Conservation (phyloP, 53 echinoderm and acorn worm genomes). For the Henricia sp. region DNA sequence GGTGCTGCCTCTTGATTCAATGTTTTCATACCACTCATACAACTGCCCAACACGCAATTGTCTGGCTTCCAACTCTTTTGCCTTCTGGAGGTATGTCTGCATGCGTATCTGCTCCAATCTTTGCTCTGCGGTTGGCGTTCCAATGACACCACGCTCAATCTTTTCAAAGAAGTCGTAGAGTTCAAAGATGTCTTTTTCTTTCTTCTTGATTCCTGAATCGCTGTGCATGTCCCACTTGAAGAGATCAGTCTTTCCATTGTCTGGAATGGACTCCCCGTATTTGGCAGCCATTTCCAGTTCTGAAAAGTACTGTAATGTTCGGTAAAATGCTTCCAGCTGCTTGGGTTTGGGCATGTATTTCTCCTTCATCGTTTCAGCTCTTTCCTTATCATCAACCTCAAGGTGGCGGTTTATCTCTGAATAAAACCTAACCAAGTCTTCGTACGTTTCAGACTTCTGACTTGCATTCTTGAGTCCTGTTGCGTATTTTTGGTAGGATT, state of each 20-base stretch:
- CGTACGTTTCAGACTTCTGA: slow-evolving; percentile 66
- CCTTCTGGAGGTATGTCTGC: slow-evolving; percentile 64
- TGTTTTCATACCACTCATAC: slow-evolving; percentile 72
- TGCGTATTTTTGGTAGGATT: slow-evolving; percentile 77
- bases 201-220: slow-evolving; percentile 65
- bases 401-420: slow-evolving; percentile 64
- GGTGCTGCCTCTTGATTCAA: slow-evolving; percentile 54
- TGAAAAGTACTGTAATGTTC: slow-evolving; percentile 68
- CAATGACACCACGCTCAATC: slow-evolving; percentile 67
- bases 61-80: slow-evolving; percentile 60
- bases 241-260: slow-evolving; percentile 44
- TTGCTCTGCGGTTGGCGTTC: slow-evolving; percentile 37
- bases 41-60: slow-evolving; percentile 68
- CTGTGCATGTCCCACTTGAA: slow-evolving; percentile 64
- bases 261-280: slow-evolving; percentile 55
- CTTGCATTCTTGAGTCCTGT: slow-evolving; percentile 68
- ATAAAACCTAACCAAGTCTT: slow-evolving; percentile 75
- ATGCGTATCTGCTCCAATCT: slow-evolving; percentile 66
- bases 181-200: slow-evolving; percentile 70
- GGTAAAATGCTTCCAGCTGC: slow-evolving; percentile 74
- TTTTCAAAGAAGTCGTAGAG: slow-evolving; percentile 77
- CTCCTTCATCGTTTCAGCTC: slow-evolving; percentile 45
- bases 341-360: slow-evolving; percentile 72
- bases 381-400: slow-evolving; percentile 54
- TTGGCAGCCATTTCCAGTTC: slow-evolving; percentile 76